These are phyloP conservation scores for Coccyzus lansbergi DNA, from an alignment of 2,797 vertebrate species.

Conservation along the genomic window DNA sequence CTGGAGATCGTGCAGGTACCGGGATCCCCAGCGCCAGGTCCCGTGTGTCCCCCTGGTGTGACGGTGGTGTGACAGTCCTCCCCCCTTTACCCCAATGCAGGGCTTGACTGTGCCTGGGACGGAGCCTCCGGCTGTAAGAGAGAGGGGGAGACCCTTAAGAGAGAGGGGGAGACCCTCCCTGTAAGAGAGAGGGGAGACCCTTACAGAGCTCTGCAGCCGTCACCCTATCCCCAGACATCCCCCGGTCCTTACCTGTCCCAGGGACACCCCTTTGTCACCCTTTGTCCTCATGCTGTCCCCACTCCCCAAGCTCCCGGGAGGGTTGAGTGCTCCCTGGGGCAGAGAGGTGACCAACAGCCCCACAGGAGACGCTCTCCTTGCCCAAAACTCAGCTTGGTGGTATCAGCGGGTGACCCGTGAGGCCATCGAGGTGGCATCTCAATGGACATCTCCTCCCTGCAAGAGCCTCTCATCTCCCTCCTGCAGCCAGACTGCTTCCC, in stretches of 20 bases:
- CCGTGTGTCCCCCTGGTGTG: background rate
- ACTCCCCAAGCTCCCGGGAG: fast-evolving
- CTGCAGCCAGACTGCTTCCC: background rate
- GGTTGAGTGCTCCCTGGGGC: background rate
- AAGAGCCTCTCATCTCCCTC: background rate
- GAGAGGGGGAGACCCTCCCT: too few relatives aligned
- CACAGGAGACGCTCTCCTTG: background rate
- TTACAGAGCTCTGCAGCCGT: background rate
- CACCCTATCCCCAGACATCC: fast-evolving
- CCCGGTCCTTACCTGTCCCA: background rate
- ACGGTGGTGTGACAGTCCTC: fast-evolving
- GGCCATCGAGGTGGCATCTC: fast-evolving
- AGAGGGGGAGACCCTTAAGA: too few relatives aligned
- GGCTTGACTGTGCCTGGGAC: fast-evolving
- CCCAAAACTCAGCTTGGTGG: background rate
- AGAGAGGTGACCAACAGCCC: fast-evolving
- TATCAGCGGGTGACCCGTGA: fast-evolving
- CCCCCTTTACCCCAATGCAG: fast-evolving
- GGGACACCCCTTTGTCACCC: background rate
- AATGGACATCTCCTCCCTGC: background rate
- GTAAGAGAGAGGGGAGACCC: too few relatives aligned
- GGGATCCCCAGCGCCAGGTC: background rate
- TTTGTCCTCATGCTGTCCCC: fast-evolving
- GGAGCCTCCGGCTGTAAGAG: background rate
- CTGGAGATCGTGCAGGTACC: conserved; percentile 84